Evolutionary conservation across 2,888 invertebrate species (phyloP), one percentile per base, ranked within the genome.

Genomic region (Crioceris asparagi): DNA sequence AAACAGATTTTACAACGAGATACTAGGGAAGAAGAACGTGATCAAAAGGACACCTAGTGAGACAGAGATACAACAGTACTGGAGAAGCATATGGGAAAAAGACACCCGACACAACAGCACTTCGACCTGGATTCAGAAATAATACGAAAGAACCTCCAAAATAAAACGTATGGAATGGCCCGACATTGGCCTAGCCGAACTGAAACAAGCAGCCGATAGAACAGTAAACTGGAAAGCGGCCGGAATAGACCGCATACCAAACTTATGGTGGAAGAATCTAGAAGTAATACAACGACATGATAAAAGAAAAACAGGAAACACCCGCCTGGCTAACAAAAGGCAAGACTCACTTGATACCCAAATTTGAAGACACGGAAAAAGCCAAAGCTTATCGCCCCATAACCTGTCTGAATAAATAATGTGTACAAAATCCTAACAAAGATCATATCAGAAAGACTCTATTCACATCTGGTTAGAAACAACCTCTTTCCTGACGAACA

Each of bases 361-460:
- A n/a, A n/a, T n/a, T n/a, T 29, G 4, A 29, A 29, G 29, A 29
- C 6, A 29, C 29, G 3, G 12, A 29, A 5, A 29, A 29, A 7
- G 29, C 12, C 14, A 29, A 29, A 29, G 14, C 4, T 3, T 29
- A 29, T 29, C 29, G 14, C 14, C 29, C 29, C 6, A 29, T 29
- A 3, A 29, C 29, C 4, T 29, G 29, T 8, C 16, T 29, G 29
- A n/a, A n/a, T n/a, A n/a, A 29, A 29, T 3, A 29, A 29, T 29
- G 29, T 11, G 6, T 29, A 29, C 29, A 29, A 29, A 29, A 29
- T 29, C 29, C 4, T 29, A 8, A 29, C 29, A 5, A 29, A 29
- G 12, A 29, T 29, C 14, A 29, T 29, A 29, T 29, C 14, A 29
- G 29, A 29, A 29, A 29, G 29, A 29, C 16, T 16, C n/a, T n/a